Evolutionary conservation across 2,888 invertebrate species (phyloP), one percentile per base, ranked within the genome.

Genomic region (Nomada hirtipes): DNA sequence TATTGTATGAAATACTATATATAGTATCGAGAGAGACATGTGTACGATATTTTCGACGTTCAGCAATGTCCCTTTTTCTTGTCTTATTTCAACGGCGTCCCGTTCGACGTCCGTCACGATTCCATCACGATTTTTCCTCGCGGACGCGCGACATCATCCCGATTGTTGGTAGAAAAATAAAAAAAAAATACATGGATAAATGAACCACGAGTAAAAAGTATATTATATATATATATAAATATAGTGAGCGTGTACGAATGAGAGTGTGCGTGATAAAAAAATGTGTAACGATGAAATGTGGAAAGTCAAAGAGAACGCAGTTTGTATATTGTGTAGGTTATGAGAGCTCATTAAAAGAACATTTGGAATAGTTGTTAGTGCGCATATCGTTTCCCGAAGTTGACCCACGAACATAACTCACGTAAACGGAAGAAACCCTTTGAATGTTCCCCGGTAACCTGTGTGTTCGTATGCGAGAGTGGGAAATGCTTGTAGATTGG

Each of bases 31-130:
- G 15, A 23, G 57, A 74, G 68, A 76, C 73, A 59, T 69, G 65
- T 79, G 82, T 80, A 82, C 79, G 77, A 84, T 83, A 84, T 77
- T 75, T 83, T 64, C 68, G 64, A 61, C 61, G 64, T 63, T 69
- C 36, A 77, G 77, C 52, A 68, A 82, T 76, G 76, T 70, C 29
- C 70, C 29, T 77, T 60, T 71, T 36, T 55, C 11, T 42, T 47
- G 29, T 23, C 10, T 18, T 29, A 7, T 52, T 61, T 36, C n/a
- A 29, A 23, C 52, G 70, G 65, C 70, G 69, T 69, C 55, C 64
- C 76, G 68, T 72, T 82, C 80, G 76, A 70, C 65, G 65, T 65
- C 55, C 50, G 68, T 42, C 60, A 52, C 9, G 67, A 61, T 73
- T 60, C 42, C 7, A 50, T 59, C 64, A 57, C 20, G 55, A 26